These are phyloP conservation scores for Pipistrellus kuhlii DNA, from an alignment of 2,797 vertebrate genomes.

Conservation along the genomic window DNA sequence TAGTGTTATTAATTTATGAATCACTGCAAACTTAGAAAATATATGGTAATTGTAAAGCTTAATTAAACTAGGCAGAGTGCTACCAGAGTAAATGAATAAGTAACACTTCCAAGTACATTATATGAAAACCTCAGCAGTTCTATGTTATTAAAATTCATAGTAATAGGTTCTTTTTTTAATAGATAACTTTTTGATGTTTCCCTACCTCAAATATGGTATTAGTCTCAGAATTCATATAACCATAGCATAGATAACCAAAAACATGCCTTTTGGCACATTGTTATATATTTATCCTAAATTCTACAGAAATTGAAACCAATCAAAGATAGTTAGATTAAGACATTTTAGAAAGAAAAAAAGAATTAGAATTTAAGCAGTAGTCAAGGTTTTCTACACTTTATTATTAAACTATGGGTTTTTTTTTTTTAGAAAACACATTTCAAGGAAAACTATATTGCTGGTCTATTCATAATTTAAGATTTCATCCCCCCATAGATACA, in stretches of 20 bases:
- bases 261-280: not conserved
- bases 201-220: not conserved
- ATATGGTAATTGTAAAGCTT: conserved; percentile 74
- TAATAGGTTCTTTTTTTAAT: conserved; percentile 15
- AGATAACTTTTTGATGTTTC: conserved; percentile 61
- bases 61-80: conserved; percentile 77
- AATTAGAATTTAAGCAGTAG: conserved; percentile 17
- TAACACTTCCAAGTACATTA: conserved; percentile 68
- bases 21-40: conserved; percentile 64
- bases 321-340: conserved; percentile 9
- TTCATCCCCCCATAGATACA: conserved; percentile 60
- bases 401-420: not conserved
- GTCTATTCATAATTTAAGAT: conserved; percentile 75
- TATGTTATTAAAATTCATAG: conserved; percentile 61
- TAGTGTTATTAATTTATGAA: conserved; percentile 80
- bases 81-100: conserved; percentile 72
- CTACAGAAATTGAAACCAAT: conserved; percentile 16
- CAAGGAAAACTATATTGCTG: conserved; percentile 53
- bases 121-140: conserved; percentile 78
- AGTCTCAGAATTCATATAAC: conserved; percentile 37
- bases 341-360: conserved; percentile 14
- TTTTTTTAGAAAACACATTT: conserved; percentile 65
- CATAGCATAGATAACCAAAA: conserved; percentile 1
- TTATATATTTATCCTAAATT: not conserved
- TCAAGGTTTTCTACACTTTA: conserved; percentile 45